Conservation (phyloP, 2,113 vertebrate species). For the Coreoperca whiteheadi region DNA sequence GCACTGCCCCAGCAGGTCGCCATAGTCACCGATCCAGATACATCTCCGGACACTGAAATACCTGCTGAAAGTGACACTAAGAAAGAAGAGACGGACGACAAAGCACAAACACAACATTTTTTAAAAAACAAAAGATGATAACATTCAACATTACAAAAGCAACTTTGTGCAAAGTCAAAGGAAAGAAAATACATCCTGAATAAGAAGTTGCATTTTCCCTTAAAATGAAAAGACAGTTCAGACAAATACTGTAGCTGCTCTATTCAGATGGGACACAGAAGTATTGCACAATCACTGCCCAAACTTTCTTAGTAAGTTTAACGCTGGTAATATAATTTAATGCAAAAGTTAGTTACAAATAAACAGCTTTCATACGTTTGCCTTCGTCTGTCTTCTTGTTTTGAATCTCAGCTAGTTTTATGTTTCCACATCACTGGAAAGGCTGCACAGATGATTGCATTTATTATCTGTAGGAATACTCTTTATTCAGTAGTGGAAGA, state of each 20-base stretch:
- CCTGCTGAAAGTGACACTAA: too few relatives aligned
- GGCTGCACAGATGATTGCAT: not conserved
- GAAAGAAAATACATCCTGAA: not conserved
- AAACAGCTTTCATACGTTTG: conserved; percentile 40
- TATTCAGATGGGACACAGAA: conserved; percentile 12
- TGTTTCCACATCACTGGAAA: not conserved
- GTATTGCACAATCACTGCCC: conserved; percentile 61
- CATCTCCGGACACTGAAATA: too few relatives aligned
- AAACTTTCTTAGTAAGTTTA: conserved; percentile 5
- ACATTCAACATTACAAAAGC: conserved; percentile 34
- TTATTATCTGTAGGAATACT: not conserved
- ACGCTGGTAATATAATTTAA: too few relatives aligned
- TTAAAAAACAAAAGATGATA: not conserved
- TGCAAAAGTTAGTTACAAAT: conserved; percentile 28
- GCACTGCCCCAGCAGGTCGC: too few relatives aligned
- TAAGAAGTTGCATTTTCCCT: not conserved
- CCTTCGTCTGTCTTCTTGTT: not conserved
- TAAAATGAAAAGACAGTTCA: not conserved
- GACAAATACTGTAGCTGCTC: conserved; percentile 18
- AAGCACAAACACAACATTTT: conserved; percentile 13
- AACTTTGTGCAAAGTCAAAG: conserved; percentile 39
- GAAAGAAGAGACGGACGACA: too few relatives aligned
- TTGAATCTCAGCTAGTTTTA: not conserved
- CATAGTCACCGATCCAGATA: too few relatives aligned
- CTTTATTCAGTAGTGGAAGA: not conserved